Conservation (phyloP, 92 coral and sea anemone species). For the Paragorgia papillata region DNA sequence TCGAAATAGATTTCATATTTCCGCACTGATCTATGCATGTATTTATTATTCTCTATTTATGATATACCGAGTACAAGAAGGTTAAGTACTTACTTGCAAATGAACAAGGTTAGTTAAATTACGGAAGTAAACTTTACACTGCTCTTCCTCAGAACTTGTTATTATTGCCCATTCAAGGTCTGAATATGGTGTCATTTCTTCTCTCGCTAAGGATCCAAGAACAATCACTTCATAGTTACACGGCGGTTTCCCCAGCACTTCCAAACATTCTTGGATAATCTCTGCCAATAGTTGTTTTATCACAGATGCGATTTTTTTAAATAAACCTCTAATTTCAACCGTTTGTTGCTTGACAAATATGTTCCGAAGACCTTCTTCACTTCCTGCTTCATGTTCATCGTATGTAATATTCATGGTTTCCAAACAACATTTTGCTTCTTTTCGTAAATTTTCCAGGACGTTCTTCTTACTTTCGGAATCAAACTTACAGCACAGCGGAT, state of each 20-base stretch:
- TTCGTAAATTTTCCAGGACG: neutral
- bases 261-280: conserved; percentile 17
- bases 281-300: neutral
- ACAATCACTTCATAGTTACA: conserved; percentile 25
- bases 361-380: conserved; percentile 1
- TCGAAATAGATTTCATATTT: too few relatives aligned
- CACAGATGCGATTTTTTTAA: neutral
- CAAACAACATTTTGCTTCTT: neutral
- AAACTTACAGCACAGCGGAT: neutral
- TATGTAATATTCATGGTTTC: neutral
- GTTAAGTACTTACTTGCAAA: conserved; percentile 16
- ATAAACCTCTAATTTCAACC: conserved; percentile 1
- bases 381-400: neutral
- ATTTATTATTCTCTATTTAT: too few relatives aligned
- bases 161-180: conserved; percentile 37
- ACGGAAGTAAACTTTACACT: conserved; percentile 3
- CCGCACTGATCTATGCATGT: too few relatives aligned
- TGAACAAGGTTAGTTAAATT: neutral
- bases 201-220: conserved; percentile 27
- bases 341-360: conserved; percentile 1
- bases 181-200: conserved; percentile 32
- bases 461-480: conserved; percentile 1
- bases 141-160: conserved; percentile 9
- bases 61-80: too few relatives aligned
- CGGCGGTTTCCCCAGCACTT: conserved; percentile 18